Percentiles rank a stretch among this genome's conserved stretches.
phyloP scores from a whole-genome alignment of 2,797 vertebrate genomes.

The Tympanoctomys barrerae region DNA sequence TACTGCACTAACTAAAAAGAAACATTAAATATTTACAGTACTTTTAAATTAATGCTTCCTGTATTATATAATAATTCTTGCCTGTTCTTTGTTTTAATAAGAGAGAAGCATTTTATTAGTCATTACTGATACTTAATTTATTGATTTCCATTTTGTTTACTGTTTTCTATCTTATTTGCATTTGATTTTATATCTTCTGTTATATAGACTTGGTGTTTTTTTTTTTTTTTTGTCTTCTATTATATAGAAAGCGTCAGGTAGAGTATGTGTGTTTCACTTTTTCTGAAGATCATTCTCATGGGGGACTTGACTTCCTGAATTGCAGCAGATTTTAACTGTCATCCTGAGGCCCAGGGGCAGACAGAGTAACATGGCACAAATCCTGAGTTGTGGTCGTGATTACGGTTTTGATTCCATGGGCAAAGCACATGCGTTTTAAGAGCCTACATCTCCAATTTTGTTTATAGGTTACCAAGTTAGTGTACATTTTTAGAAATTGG shows the following conservation, averaged over 20 bases:
- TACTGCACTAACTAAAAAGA: background rate
- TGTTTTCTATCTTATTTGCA: constrained; percentile 2
- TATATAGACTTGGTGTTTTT: background rate
- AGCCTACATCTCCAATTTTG: background rate
- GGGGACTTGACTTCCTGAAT: background rate
- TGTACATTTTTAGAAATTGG: constrained; percentile 13
- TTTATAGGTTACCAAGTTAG: constrained; percentile 2
- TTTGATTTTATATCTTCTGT: background rate
- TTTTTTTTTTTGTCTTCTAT: background rate
- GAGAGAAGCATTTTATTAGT: background rate
- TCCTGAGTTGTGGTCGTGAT: background rate
- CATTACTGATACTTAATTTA: background rate
- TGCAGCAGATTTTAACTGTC: background rate
- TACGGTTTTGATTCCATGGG: background rate
- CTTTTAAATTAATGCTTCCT: background rate
- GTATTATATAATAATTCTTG: background rate
- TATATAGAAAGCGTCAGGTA: background rate
- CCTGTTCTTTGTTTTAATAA: constrained; percentile 27
- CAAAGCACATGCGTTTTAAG: background rate
- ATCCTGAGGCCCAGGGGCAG: background rate
- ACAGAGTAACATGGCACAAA: background rate
- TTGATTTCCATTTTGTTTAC: background rate
- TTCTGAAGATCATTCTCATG: background rate
- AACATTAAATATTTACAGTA: background rate
- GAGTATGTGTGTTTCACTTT: background rate